These are phyloP conservation scores for Drosophila fuyamai DNA, from an alignment of 1,140 invertebrate species.

Conservation along the genomic window DNA sequence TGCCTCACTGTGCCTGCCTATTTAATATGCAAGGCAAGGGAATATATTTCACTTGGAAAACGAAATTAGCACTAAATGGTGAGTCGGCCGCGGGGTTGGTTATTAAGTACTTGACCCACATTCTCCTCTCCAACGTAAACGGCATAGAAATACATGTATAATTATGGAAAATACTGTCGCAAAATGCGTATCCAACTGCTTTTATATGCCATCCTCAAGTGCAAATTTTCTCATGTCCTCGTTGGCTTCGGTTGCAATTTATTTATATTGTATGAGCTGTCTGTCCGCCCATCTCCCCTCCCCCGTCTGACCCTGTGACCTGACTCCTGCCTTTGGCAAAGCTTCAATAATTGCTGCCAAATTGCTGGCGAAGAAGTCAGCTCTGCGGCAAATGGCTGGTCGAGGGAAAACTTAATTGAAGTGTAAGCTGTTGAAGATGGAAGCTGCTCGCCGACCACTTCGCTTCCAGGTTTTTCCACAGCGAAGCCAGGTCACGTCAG, in stretches of 20 bases:
- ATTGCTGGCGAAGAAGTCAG: constrained; percentile 63
- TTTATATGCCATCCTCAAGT: constrained; percentile 16
- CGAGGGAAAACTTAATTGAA: constrained; percentile 73
- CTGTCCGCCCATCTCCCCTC: not conserved
- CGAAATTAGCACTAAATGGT: constrained; percentile 77
- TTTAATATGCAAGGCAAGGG: constrained; percentile 66
- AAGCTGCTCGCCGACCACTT: constrained; percentile 33
- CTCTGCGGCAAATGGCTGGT: constrained; percentile 54
- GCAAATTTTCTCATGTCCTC: constrained; percentile 30
- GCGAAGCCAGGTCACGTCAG: constrained; percentile 66
- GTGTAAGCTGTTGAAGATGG: constrained; percentile 76
- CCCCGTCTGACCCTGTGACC: constrained; percentile 23
- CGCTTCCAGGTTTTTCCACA: constrained; percentile 16
- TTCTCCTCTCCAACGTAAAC: constrained; percentile 22
- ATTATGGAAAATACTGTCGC: constrained; percentile 17
- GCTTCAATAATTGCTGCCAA: constrained; percentile 82
- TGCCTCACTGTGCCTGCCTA: constrained; percentile 46
- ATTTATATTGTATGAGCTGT: constrained; percentile 64
- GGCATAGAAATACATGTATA: constrained; percentile 13
- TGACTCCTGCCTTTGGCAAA: constrained; percentile 69
- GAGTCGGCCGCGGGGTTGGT: constrained; percentile 44
- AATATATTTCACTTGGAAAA: constrained; percentile 65
- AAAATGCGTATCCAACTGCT: constrained; percentile 1
- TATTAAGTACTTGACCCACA: constrained; percentile 67
- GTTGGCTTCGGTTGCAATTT: constrained; percentile 69